These are phyloP conservation scores for Amphimedon queenslandica DNA, from an alignment of 37 sponge, comb jelly and placozoan species.

Conservation along the genomic window DNA sequence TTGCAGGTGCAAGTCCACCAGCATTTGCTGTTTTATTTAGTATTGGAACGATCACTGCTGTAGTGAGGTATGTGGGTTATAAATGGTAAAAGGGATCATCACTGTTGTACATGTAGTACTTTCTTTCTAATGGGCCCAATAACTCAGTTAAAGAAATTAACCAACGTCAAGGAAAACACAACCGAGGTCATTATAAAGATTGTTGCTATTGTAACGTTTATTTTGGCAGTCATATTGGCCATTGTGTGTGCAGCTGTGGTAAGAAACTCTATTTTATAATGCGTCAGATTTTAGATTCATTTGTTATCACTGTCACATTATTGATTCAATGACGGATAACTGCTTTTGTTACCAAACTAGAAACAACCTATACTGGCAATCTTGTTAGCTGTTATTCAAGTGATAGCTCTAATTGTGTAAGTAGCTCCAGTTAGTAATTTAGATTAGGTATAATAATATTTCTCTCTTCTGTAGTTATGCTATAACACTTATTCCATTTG, in stretches of 20 bases:
- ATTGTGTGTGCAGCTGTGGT: slow-evolving; percentile 4
- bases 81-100: not conserved
- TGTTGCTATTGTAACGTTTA: slow-evolving; percentile 22
- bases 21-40: slow-evolving; percentile 58
- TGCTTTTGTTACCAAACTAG: too few species aligned
- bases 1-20: slow-evolving; percentile 20
- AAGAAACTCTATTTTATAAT: too few species aligned
- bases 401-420: too few species aligned
- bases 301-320: too few species aligned
- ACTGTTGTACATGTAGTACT: slow-evolving; percentile 33
- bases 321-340: too few species aligned
- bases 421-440: too few species aligned
- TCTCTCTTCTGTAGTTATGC: slow-evolving; percentile 26
- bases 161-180: slow-evolving; percentile 15
- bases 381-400: too few species aligned
- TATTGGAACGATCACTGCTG: slow-evolving; percentile 35
- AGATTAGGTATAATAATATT: not conserved
- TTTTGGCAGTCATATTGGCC: slow-evolving; percentile 22
- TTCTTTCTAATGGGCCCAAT: slow-evolving; percentile 75
- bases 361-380: too few species aligned
- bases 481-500: slow-evolving; percentile 60
- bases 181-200: slow-evolving; percentile 51
- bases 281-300: too few species aligned
- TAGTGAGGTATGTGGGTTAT: slow-evolving; percentile 33
- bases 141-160: slow-evolving; percentile 63